These are phyloP conservation scores for Drosophila lacicola DNA, from an alignment of 2,888 invertebrate species.

Conservation along the genomic window DNA sequence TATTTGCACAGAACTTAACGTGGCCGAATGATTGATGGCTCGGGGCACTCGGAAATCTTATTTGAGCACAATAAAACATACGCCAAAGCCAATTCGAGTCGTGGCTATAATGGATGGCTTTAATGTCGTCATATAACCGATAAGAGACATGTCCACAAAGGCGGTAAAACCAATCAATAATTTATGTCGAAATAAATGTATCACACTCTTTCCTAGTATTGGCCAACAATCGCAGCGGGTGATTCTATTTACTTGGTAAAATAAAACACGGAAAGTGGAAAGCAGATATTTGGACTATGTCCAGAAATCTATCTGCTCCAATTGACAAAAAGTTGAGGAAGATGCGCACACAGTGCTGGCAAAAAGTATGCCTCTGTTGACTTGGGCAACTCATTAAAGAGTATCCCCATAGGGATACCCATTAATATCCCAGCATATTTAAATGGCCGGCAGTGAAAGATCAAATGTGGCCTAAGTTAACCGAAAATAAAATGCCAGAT, in stretches of 20 bases:
- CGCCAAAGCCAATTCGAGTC: conserved; percentile 36
- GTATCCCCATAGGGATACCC: too few relatives aligned
- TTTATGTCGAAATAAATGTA: conserved; percentile 19
- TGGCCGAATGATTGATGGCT: conserved; percentile 34
- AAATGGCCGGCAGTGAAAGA: too few relatives aligned
- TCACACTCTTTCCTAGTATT: conserved; percentile 20
- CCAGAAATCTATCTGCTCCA: conserved; percentile 51
- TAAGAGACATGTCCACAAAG: conserved; percentile 24
- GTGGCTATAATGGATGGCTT: conserved; percentile 44
- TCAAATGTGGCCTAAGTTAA: too few relatives aligned
- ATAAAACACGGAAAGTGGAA: neutral
- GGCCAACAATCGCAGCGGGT: conserved; percentile 23
- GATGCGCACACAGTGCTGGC: conserved; percentile 7
- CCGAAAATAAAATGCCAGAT: too few relatives aligned
- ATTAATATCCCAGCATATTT: too few relatives aligned
- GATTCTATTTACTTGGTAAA: conserved; percentile 8
- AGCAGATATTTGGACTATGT: conserved; percentile 21
- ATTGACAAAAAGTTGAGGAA: conserved; percentile 35
- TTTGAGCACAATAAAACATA: conserved; percentile 48
- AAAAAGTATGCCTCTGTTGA: conserved; percentile 16
- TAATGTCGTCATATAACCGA: conserved; percentile 36
- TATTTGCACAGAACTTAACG: conserved; percentile 44
- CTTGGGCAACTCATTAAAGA: neutral
- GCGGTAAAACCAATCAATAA: conserved; percentile 38
- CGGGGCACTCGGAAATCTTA: conserved; percentile 10